Percentiles rank a stretch among this genome's conserved stretches.
phyloP scores from a whole-genome alignment of 2,113 vertebrate genomes.

The Andinoacara biseriatus region DNA sequence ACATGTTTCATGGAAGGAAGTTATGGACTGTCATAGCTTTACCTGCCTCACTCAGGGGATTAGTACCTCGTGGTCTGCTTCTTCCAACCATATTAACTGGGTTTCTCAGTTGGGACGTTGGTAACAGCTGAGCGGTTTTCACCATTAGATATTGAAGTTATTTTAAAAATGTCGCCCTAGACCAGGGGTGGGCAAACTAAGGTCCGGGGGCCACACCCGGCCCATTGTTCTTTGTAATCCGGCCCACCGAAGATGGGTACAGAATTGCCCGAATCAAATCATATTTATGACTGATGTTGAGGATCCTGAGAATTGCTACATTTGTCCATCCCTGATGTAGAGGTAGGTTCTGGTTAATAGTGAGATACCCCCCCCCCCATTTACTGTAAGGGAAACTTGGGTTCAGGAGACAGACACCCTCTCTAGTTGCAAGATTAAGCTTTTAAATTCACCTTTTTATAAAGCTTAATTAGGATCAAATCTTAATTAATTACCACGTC shows the following conservation, averaged over 20 bases:
- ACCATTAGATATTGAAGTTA: neutral
- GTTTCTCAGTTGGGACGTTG: neutral
- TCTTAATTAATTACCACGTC: too few relatives aligned
- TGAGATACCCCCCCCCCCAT: neutral
- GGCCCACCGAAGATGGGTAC: too few relatives aligned
- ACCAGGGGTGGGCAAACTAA: too few relatives aligned
- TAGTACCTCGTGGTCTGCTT: neutral
- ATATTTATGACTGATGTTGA: too few relatives aligned
- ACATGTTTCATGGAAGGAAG: neutral
- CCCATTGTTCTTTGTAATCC: too few relatives aligned
- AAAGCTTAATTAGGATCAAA: too few relatives aligned
- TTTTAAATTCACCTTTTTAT: too few relatives aligned
- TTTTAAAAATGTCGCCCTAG: too few relatives aligned
- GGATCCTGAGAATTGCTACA: too few relatives aligned
- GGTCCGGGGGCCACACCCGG: too few relatives aligned
- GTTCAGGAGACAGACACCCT: neutral
- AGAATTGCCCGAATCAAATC: too few relatives aligned
- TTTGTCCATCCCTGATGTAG: too few relatives aligned
- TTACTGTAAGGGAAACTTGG: neutral
- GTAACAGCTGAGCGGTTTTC: neutral
- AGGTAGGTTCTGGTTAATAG: neutral
- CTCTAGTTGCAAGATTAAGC: neutral
- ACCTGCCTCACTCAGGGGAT: neutral
- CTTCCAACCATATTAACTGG: neutral
- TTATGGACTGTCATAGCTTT: neutral